These are phyloP conservation scores for Baronia brevicornis DNA, from an alignment of 2,888 invertebrate species.

Conservation along the genomic window DNA sequence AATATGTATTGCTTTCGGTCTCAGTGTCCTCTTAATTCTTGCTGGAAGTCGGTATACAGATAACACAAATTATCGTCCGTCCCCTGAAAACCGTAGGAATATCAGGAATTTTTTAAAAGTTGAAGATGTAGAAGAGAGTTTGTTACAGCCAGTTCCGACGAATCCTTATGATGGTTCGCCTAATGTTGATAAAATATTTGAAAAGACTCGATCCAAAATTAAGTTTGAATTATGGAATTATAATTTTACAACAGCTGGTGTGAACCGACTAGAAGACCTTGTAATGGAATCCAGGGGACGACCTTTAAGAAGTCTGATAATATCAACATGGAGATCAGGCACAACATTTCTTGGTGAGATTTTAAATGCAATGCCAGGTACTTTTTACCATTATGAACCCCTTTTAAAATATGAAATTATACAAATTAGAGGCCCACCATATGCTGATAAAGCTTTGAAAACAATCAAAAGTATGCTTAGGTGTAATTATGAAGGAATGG, in stretches of 20 bases:
- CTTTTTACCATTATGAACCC: conserved; percentile 94
- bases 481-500: conserved; percentile 85
- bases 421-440: conserved; percentile 85
- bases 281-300: conserved; percentile 81
- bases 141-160: conserved; percentile 47
- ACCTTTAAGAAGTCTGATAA: conserved; percentile 84
- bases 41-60: conserved; percentile 74
- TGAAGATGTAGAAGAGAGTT: conserved; percentile 61
- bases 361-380: conserved; percentile 87
- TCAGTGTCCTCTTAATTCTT: conserved; percentile 69
- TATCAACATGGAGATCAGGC: conserved; percentile 94
- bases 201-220: conserved; percentile 52
- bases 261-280: conserved; percentile 78
- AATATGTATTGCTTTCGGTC: conserved; percentile 70
- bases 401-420: conserved; percentile 87
- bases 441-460: conserved; percentile 79
- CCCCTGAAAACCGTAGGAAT: conserved; percentile 56
- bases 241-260: conserved; percentile 52
- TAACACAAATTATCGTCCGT: conserved; percentile 66
- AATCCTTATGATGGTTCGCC: conserved; percentile 51
- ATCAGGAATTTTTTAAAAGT: conserved; percentile 76
- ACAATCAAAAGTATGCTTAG: conserved; percentile 83
- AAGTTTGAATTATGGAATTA: conserved; percentile 53
- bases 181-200: conserved; percentile 51
- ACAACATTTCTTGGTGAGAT: conserved; percentile 93